Evolutionary conservation across 2,797 vertebrate genomes (phyloP), one percentile per base, ranked within the genome.

Genomic region (Tangara arthus): DNA sequence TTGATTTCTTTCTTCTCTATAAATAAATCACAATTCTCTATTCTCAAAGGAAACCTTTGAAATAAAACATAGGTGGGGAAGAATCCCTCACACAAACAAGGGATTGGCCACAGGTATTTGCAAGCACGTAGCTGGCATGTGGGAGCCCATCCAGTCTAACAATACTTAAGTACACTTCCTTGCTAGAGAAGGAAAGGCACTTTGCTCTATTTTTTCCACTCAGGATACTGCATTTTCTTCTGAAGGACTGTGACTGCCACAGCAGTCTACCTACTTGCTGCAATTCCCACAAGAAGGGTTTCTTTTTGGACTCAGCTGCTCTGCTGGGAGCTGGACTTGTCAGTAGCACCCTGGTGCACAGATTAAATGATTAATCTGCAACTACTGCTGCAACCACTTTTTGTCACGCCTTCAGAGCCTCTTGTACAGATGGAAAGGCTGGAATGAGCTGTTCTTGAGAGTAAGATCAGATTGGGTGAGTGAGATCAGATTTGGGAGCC

Each of bases 341-440:
- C 75, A 82, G 59, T 39, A 72, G 50, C 30, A 53, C 15, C 23
- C 27, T 17, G 41, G 46, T 18, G 10, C 0, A 2, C 32, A 63
- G 50, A 61, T 30, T 27, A 87, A 75, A 61, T 53, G 28, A 37
- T 39, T 41, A 14, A 24, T 47, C 46, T 47, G 46, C 46, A 24
- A 24, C 46, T 46, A 46, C 22, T 46, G 44, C 44, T 46, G 44
- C 53, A 81, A 9, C 27, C 59, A 19, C 35, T 73, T 83, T 81
- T 55, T 2, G 0, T 73, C 72, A 60, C 0, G 0, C 37, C 23
- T 77, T 80, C 63, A 59, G 47, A 86, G 37, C 39, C n/a, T 23
- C 42, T 68, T 15, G 15, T 14, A 28, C 4, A 18, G 39, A 55
- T 5, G 4, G 47, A 71, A 79, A 61, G 15, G 44, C 39, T 72